Percentiles rank a stretch among this genome's conserved stretches.
These are phyloP conservation scores for Orthosia gracilis DNA, from an alignment of 2,888 invertebrate genomes.

Conservation along the genomic window DNA sequence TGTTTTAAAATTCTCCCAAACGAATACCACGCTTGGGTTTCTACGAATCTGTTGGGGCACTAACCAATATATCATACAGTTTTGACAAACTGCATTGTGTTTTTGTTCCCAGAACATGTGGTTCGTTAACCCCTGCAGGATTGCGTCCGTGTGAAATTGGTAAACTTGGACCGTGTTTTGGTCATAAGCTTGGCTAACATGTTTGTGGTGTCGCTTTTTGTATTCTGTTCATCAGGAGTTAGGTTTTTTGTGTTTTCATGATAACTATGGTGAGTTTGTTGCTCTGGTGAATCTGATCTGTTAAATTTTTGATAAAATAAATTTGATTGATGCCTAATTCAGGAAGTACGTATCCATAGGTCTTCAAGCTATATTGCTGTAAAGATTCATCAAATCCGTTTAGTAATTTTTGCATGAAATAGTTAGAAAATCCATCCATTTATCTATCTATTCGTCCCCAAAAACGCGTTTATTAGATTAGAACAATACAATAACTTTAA, in stretches of 20 bases:
- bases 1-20: constrained; percentile 79
- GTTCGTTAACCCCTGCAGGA: constrained; percentile 71
- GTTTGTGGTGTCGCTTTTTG: constrained; percentile 33
- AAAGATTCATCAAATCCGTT: too few relatives aligned
- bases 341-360: too few relatives aligned
- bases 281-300: background rate
- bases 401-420: too few relatives aligned
- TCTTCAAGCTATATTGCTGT: too few relatives aligned
- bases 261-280: constrained; percentile 4
- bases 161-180: constrained; percentile 57
- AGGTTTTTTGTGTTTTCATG: constrained; percentile 18
- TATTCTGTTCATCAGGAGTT: constrained; percentile 7
- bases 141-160: constrained; percentile 59
- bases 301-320: background rate
- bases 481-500: too few relatives aligned
- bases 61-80: constrained; percentile 82
- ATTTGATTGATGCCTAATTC: background rate
- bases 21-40: constrained; percentile 78
- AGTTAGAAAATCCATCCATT: too few relatives aligned
- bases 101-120: constrained; percentile 73
- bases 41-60: constrained; percentile 77
- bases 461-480: too few relatives aligned
- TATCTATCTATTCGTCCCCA: too few relatives aligned
- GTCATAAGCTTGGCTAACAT: constrained; percentile 42
- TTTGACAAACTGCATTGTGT: constrained; percentile 85